phyloP scores from a whole-genome alignment of 2,113 vertebrate species.

The Elachura formosa region DNA sequence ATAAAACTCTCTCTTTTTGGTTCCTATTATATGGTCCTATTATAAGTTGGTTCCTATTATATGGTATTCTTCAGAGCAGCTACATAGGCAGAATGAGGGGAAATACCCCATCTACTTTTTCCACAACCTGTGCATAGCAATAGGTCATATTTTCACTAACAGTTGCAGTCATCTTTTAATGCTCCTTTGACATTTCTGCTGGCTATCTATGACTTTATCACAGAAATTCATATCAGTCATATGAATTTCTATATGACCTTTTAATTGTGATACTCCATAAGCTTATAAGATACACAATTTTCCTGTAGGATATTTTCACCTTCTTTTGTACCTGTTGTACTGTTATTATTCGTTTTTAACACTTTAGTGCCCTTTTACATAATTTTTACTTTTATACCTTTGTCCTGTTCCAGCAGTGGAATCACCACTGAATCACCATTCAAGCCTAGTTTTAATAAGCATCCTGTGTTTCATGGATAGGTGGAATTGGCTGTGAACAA shows the following conservation, averaged over 20 bases:
- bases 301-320: neutral
- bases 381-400: neutral
- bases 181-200: neutral
- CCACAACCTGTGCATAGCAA: neutral
- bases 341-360: neutral
- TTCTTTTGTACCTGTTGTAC: neutral
- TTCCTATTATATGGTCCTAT: too few relatives aligned
- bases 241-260: neutral
- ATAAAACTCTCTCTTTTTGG: too few relatives aligned
- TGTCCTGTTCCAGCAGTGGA: neutral
- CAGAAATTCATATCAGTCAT: neutral
- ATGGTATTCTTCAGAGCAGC: neutral
- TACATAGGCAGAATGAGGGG: accelerated
- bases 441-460: neutral
- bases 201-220: neutral
- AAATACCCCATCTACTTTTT: neutral
- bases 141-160: neutral
- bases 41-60: neutral
- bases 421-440: accelerated
- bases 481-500: neutral
- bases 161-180: neutral
- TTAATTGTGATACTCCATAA: neutral
- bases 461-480: neutral
- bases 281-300: neutral
- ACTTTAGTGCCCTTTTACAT: neutral